A percentile compares a stretch with the other conserved stretches of the same genome.
Conservation (phyloP, 2,888 invertebrate species). For the Aporophyla nigra region DNA sequence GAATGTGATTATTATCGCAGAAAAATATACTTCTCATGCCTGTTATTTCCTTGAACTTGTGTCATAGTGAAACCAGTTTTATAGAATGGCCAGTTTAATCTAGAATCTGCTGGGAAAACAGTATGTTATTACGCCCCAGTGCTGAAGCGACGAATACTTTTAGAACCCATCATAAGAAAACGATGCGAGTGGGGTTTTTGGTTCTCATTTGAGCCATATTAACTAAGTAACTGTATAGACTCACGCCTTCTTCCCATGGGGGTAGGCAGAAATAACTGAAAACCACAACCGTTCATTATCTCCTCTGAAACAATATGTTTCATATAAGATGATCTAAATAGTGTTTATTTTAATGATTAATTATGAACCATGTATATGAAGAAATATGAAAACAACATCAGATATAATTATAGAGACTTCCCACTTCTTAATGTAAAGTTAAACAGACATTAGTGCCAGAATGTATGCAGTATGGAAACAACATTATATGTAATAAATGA, state of each 20-base stretch:
- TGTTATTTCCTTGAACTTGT: not conserved
- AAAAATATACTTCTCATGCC: not conserved
- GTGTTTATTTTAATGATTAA: not conserved
- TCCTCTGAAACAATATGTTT: not conserved
- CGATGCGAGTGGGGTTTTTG: not conserved
- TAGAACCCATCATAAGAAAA: not conserved
- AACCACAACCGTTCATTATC: not conserved
- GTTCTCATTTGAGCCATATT: not conserved
- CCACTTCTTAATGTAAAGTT: not conserved
- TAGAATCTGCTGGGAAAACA: not conserved
- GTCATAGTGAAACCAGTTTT: not conserved
- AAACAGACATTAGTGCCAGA: not conserved
- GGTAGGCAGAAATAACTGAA: too few relatives aligned
- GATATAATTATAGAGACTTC: conserved; percentile 4
- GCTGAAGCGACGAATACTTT: not conserved
- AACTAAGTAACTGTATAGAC: too few relatives aligned
- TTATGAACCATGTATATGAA: not conserved
- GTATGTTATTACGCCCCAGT: not conserved
- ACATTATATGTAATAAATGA: too few relatives aligned
- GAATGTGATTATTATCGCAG: not conserved
- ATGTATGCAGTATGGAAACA: too few relatives aligned
- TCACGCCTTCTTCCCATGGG: too few relatives aligned
- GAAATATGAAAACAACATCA: not conserved
- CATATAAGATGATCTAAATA: not conserved
- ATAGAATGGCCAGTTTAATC: not conserved